A percentile compares a stretch with the other conserved stretches of the same genome.
Conservation (phyloP, 2,113 vertebrate genomes). For the Podarcis raffonei region DNA sequence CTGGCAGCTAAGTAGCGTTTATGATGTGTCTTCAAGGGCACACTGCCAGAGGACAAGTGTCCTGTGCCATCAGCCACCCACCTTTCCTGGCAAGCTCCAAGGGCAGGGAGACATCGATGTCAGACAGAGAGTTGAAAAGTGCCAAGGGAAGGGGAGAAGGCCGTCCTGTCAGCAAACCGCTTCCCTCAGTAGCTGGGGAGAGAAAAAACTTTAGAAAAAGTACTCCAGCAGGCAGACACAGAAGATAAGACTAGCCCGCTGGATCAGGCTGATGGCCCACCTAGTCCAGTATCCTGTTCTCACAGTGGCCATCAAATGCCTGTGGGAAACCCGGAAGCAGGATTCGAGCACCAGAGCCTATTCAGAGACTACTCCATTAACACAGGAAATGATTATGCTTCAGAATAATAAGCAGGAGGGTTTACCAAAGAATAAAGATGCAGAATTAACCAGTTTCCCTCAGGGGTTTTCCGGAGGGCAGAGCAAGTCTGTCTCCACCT, state of each 20-base stretch:
- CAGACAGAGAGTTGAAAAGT: accelerated
- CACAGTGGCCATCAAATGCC: too few species aligned
- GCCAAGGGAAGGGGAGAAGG: neutral
- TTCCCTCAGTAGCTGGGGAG: conserved; percentile 10
- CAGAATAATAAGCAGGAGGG: too few species aligned
- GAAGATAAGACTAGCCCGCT: too few species aligned
- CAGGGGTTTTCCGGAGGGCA: neutral
- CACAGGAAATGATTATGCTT: neutral
- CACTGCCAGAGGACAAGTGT: accelerated
- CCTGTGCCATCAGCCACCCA: neutral
- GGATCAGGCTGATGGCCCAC: too few species aligned
- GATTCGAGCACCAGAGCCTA: too few species aligned
- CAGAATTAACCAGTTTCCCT: neutral
- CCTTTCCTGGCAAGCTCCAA: conserved; percentile 13
- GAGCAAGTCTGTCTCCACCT: neutral
- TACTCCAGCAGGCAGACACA: neutral
- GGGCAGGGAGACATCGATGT: accelerated
- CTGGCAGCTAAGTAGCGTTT: too few species aligned
- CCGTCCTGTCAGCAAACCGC: accelerated
- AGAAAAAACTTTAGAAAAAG: neutral
- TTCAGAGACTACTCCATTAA: too few species aligned
- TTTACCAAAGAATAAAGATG: neutral
- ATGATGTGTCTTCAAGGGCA: neutral
- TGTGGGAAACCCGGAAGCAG: too few species aligned
- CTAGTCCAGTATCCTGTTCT: too few species aligned